Base-by-base conservation (phyloP, 1,140 invertebrate species). In the Homalodisca vitripennis region DNA sequence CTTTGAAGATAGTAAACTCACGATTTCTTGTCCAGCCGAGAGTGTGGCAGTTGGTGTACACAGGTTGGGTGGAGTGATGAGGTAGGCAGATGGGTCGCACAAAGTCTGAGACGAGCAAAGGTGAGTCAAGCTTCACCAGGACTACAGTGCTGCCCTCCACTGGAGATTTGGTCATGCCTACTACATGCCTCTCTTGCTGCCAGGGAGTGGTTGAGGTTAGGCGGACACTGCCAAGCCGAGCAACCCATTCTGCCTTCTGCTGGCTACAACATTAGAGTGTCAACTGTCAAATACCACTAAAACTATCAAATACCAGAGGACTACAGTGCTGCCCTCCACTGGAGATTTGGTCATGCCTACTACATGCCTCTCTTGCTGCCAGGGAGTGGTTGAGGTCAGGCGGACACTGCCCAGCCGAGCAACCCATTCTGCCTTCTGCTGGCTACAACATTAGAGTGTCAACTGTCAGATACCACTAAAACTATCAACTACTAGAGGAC, bases 321-420 rank as follows among this genome's bases (percentile, higher is more conserved):
- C 92, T 0, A 93, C 83, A 47, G 90, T 91, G 71, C 91, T 94
- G 12, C 93, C 93, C 80, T 94, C 92, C 0, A 95, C 90, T 0
- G 93, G 92, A 0, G 92, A 94, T 73, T 94, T 93, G 1, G 95
- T 88, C 90, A 95, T 92, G 17, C 93, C 93, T 1, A 93, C 83
- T 20, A 96, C 90, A 66, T 92, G 83, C 27, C 91, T 81, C 73
- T 94, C 89, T 77, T 95, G 92, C 71, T 93, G 91, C 92, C 92
- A 95, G 0, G 94, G 93, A 1, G 92, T 87, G 1, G 86, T 87
- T 65, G 89, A 88, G 17, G 88, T 85, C 34, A 94, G 81, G 26
- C 94, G 84, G 0, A 93, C 86, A 26, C 86, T 87, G 1, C 92
- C 93, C 72, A 94, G 83, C 75, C 89, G 83, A 0, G 91, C 91